A percentile compares a stretch with the other conserved stretches of the same genome.
These are phyloP conservation scores for Trachymyrmex cornetzi DNA, from an alignment of 1,140 invertebrate species.

Conservation along the genomic window DNA sequence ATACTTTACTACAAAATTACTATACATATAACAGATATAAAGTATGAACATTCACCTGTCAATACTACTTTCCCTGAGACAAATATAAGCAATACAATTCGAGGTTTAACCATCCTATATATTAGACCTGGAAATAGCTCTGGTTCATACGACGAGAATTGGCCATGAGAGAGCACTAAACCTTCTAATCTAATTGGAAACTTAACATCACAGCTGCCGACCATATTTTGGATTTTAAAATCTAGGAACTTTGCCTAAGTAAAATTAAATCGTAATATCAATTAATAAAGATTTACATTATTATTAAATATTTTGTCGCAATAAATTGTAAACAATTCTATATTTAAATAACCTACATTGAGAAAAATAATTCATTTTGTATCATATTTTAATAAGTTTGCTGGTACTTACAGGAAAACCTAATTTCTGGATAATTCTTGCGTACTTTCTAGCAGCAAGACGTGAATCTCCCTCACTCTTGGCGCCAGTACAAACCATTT, in stretches of 20 bases:
- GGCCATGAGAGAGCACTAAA: constrained; percentile 97
- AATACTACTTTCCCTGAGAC: constrained; percentile 99
- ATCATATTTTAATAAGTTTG: constrained; percentile 28
- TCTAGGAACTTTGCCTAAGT: constrained; percentile 98
- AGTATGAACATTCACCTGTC: constrained; percentile 89
- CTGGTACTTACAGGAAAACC: constrained; percentile 94
- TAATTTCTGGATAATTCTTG: constrained; percentile 99
- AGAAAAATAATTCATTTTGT: constrained; percentile 14
- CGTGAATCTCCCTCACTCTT: constrained; percentile 99
- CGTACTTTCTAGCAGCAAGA: constrained; percentile 99
- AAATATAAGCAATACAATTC: constrained; percentile 99
- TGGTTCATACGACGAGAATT: constrained; percentile 98
- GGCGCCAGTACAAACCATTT: constrained; percentile 99
- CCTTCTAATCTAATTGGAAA: constrained; percentile 99
- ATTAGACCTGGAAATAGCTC: constrained; percentile 99
- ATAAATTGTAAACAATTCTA: constrained; percentile 22
- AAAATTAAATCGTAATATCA: not conserved
- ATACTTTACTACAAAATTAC: not conserved
- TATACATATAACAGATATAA: not conserved
- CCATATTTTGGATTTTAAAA: constrained; percentile 99
- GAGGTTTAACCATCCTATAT: constrained; percentile 99
- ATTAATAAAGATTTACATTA: constrained; percentile 25
- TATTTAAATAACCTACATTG: not conserved
- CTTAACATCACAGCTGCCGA: constrained; percentile 99
- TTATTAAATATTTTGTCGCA: constrained; percentile 17